Percentiles rank a stretch among this genome's conserved stretches.
These are phyloP conservation scores for Oryzias melastigma DNA, from an alignment of 2,113 vertebrate species.

Conservation along the genomic window DNA sequence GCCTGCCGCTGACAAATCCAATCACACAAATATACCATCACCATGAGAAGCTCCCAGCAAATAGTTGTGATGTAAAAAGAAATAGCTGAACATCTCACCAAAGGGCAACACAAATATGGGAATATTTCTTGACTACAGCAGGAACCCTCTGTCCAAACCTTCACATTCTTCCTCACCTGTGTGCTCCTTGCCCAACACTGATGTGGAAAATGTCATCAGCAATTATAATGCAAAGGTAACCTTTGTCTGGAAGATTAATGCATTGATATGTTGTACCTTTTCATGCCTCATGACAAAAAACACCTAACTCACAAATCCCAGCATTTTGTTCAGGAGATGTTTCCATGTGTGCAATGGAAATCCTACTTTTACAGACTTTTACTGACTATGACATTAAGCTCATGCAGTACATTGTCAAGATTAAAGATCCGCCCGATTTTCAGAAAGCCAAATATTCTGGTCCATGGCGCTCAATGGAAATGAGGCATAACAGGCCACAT, in stretches of 20 bases:
- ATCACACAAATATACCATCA: neutral
- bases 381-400: no score
- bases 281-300: conserved; percentile 42
- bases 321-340: conserved; percentile 1
- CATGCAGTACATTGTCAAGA: no score
- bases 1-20: conserved; percentile 4
- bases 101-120: neutral
- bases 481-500: no score
- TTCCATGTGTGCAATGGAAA: neutral
- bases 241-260: conserved; percentile 65
- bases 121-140: no score
- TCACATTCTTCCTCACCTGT: conserved; percentile 26
- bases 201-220: conserved; percentile 64
- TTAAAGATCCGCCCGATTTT: no score
- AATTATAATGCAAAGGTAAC: conserved; percentile 76
- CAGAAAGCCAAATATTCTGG: no score
- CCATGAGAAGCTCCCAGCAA: neutral
- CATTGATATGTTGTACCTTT: conserved; percentile 47
- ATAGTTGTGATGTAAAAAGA: neutral
- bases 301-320: conserved; percentile 26
- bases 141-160: no score
- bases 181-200: conserved; percentile 41
- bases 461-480: no score
- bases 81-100: neutral
- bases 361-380: no score